Base-by-base conservation (phyloP, 2,113 vertebrate genomes). In the Alligator sinensis region DNA sequence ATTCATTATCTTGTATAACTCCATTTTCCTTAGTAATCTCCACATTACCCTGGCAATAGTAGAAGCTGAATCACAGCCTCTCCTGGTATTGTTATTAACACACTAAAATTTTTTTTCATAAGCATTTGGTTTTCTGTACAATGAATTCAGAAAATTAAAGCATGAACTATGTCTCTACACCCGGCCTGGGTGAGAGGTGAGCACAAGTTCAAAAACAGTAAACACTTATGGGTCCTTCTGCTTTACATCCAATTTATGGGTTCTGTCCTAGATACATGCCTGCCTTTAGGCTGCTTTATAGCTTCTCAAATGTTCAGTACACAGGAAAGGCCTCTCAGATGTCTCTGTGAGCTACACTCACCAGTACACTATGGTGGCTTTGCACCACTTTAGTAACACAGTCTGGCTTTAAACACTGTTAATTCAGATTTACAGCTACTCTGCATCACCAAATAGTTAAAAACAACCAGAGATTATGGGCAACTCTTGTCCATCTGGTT, bases 221-320 rank as follows among this genome's bases (percentile, higher is more conserved):
- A 92, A 57, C 59, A 87, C 77, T 62, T 17, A n/a, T 63, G 57
- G 18, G 86, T 55, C 80, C 54, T 47, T 79, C 16, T 74, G 54
- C 54, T 82, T 22, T 34, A 15, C 74, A 81, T n/a, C 60, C 79
- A 5, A 11, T 47, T 81, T n/a, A 58, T 55, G n/a, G 75, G 79
- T 17, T 38, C 34, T 5, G 11, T 83, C 25, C 30, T 30, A 0
- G 6, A 22, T 7, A 11, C 63, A 2, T 1, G 5, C 4, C 63
- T 83, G 14, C 28, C 24, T 85, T 15, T 38, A 64, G 61, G 2
- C 57, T 0, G 1, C 62, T 62, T 66, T 47, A 55, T 57, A 72
- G 22, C 27, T 21, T n/a, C 11, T 1, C 22, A 6, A 85, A 3
- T 6, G 38, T 3, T 27, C 59, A 60, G 12, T 4, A 1, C 0